A percentile compares a stretch with the other conserved stretches of the same genome.
These are phyloP conservation scores for Neodiprion pinetum DNA, from an alignment of 1,140 invertebrate species.

Conservation along the genomic window DNA sequence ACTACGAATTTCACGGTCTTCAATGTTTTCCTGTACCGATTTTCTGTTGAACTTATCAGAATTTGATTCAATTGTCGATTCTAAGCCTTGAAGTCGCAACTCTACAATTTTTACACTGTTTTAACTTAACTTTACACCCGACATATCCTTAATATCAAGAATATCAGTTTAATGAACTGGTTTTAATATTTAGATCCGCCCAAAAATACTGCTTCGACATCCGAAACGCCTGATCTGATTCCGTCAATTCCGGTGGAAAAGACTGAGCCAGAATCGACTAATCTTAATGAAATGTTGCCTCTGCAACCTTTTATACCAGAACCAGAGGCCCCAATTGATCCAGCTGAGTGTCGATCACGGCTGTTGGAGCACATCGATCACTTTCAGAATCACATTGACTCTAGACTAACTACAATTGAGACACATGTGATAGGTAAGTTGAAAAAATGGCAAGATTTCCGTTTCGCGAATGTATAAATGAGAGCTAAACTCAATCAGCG, in stretches of 20 bases:
- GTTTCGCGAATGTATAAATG: neutral
- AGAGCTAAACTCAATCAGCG: constrained; percentile 4
- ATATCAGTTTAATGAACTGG: no score
- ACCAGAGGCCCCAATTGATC: constrained; percentile 83
- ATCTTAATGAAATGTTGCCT: constrained; percentile 22
- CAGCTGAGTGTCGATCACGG: constrained; percentile 77
- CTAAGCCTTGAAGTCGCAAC: no score
- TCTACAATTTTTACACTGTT: no score
- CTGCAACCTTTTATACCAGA: constrained; percentile 66
- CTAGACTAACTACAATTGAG: constrained; percentile 77
- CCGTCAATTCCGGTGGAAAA: neutral
- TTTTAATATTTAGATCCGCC: neutral
- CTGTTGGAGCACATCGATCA: constrained; percentile 80
- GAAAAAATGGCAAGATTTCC: neutral
- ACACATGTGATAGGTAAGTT: constrained; percentile 74
- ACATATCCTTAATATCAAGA: no score
- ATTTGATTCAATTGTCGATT: no score
- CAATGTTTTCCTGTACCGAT: no score
- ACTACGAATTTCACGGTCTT: no score
- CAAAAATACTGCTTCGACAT: neutral
- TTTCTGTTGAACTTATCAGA: no score
- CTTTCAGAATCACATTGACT: constrained; percentile 75
- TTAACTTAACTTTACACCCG: no score
- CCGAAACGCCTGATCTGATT: neutral
- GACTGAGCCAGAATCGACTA: constrained; percentile 6